A percentile compares a stretch with the other conserved stretches of the same genome.
Conservation (phyloP, 1,140 invertebrate species). For the Chironomus striatipennis region DNA sequence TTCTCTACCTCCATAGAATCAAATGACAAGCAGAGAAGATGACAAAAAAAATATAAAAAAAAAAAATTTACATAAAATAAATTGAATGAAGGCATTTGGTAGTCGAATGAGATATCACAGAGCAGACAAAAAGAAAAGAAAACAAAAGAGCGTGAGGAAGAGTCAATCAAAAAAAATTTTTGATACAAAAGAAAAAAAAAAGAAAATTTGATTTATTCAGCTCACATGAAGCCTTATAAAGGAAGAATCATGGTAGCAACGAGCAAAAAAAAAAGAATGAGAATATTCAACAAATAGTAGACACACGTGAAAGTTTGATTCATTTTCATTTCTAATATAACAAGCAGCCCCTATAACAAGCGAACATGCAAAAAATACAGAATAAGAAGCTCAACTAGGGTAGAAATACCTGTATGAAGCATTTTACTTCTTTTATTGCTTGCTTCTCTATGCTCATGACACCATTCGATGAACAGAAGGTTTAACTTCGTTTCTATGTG, state of each 20-base stretch:
- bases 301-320: not conserved
- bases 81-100: not conserved
- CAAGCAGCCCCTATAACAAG: not conserved
- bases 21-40: not conserved
- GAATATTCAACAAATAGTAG: constrained; percentile 12
- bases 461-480: not conserved
- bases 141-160: not conserved
- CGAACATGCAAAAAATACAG: too few species aligned
- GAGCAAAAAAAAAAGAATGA: not conserved
- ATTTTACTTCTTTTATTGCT: not conserved
- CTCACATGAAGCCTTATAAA: not conserved
- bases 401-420: not conserved
- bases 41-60: not conserved
- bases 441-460: not conserved
- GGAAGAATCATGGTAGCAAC: too few species aligned
- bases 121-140: too few species aligned
- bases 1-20: too few species aligned
- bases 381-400: not conserved
- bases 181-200: not conserved
- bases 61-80: not conserved
- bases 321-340: not conserved
- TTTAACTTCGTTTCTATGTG: not conserved
- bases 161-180: not conserved
- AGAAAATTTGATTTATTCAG: not conserved
- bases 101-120: not conserved